A percentile compares a stretch with the other conserved stretches of the same genome.
Evolutionary conservation across 2,888 invertebrate genomes (phyloP).

Genomic region (Carabus problematicus): DNA sequence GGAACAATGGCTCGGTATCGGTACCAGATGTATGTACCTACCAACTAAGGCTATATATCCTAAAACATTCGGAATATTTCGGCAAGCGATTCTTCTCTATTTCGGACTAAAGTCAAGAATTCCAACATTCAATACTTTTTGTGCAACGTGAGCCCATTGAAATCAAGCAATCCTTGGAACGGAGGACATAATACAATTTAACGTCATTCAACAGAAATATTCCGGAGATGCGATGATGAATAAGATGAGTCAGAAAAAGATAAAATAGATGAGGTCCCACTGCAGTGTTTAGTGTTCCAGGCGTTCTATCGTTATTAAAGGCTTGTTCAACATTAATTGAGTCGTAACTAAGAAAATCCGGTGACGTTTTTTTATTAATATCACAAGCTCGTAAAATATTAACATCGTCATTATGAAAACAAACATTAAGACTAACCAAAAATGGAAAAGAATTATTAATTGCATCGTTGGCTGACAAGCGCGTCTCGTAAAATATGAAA

Average conservation of each 20-base stretch:
- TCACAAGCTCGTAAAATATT: slow-evolving; percentile 39
- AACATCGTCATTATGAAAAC: slow-evolving; percentile 35
- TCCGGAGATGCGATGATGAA: slow-evolving; percentile 21
- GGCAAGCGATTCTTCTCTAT: slow-evolving; percentile 27
- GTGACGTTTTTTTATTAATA: slow-evolving; percentile 35
- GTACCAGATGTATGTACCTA: not conserved
- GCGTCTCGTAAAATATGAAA: slow-evolving; percentile 26
- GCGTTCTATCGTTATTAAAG: slow-evolving; percentile 30
- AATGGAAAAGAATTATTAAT: slow-evolving; percentile 39
- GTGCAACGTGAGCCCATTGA: slow-evolving; percentile 18
- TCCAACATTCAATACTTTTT: slow-evolving; percentile 12
- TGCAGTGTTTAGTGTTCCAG: slow-evolving; percentile 25
- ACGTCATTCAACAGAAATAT: slow-evolving; percentile 29
- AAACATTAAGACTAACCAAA: slow-evolving; percentile 34
- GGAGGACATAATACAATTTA: slow-evolving; percentile 30
- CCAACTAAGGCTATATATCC: not conserved
- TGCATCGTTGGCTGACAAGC: not conserved
- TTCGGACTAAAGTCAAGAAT: slow-evolving; percentile 12
- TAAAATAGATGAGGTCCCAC: slow-evolving; percentile 21
- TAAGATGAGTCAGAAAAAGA: slow-evolving; percentile 28
- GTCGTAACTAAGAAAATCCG: slow-evolving; percentile 42
- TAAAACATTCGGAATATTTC: slow-evolving; percentile 24
- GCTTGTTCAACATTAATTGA: slow-evolving; percentile 40
- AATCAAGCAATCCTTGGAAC: slow-evolving; percentile 26
- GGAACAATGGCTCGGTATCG: too few relatives aligned